Conservation (phyloP, 92 coral and sea anemone species). For the Parazoanthus swiftii region DNA sequence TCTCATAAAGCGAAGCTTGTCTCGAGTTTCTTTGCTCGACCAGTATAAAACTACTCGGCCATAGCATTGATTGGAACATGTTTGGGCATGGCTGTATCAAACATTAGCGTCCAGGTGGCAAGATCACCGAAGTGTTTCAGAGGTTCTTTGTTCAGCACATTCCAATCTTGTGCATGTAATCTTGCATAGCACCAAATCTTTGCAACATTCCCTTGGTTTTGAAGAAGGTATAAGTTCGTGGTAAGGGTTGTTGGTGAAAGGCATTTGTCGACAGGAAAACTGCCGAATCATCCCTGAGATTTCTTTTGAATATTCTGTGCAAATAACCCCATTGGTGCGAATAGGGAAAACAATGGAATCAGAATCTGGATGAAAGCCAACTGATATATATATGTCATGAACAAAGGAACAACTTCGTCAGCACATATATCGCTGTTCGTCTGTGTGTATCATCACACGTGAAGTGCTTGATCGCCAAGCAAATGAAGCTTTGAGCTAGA, state of each 20-base stretch:
- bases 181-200: neutral
- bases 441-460: neutral
- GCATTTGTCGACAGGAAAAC: neutral
- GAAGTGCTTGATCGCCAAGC: neutral
- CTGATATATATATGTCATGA: neutral
- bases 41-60: neutral
- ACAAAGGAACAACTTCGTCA: conserved; percentile 18
- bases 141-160: neutral
- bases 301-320: neutral
- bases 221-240: neutral
- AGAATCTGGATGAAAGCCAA: conserved; percentile 23
- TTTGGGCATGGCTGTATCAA: conserved; percentile 14
- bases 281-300: neutral
- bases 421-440: neutral
- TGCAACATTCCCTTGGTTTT: neutral
- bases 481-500: conserved; percentile 4
- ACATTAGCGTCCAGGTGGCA: neutral
- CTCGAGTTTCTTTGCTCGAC: neutral
- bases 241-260: neutral
- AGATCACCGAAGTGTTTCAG: conserved; percentile 24
- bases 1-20: neutral
- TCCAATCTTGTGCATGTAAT: neutral
- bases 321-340: conserved; percentile 17
- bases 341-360: conserved; percentile 15
- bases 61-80: conserved; percentile 9